Percentiles rank a stretch among this genome's conserved stretches.
Conservation (phyloP, 2,113 vertebrate species). For the Cyprinodon tularosa region DNA sequence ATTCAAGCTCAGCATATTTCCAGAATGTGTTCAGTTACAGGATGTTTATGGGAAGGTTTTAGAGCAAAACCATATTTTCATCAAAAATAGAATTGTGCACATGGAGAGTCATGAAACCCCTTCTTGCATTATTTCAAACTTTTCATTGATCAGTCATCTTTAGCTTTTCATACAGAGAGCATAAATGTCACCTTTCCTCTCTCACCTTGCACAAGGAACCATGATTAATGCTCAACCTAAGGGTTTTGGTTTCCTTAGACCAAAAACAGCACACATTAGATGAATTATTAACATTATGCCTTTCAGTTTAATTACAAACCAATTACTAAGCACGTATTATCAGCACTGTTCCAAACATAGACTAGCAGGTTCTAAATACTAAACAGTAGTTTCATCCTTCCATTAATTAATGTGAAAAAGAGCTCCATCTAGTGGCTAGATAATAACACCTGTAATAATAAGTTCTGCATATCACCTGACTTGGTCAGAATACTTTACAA, state of each 20-base stretch:
- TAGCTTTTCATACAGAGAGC: too few relatives aligned
- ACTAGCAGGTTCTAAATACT: neutral
- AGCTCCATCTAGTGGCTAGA: slow-evolving; percentile 48
- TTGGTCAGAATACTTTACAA: neutral
- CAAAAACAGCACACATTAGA: slow-evolving; percentile 21
- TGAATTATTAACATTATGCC: slow-evolving; percentile 50
- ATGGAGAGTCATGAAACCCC: neutral
- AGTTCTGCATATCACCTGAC: neutral
- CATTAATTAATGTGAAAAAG: neutral
- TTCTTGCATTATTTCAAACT: neutral
- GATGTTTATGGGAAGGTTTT: neutral
- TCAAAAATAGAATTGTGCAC: neutral
- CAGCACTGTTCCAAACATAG: neutral
- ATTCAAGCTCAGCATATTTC: slow-evolving; percentile 6
- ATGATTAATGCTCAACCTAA: slow-evolving; percentile 16
- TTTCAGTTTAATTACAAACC: neutral
- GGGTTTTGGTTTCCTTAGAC: slow-evolving; percentile 7
- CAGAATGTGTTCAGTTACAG: neutral
- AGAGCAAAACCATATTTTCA: neutral
- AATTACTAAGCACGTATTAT: neutral
- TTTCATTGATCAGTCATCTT: neutral
- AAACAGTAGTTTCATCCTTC: neutral
- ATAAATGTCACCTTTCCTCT: slow-evolving; percentile 16
- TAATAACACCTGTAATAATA: neutral
- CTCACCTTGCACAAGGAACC: slow-evolving; percentile 14